A percentile compares a stretch with the other conserved stretches of the same genome.
Evolutionary conservation across 1,140 invertebrate species (phyloP).

Genomic region (Sycophaga agraensis): DNA sequence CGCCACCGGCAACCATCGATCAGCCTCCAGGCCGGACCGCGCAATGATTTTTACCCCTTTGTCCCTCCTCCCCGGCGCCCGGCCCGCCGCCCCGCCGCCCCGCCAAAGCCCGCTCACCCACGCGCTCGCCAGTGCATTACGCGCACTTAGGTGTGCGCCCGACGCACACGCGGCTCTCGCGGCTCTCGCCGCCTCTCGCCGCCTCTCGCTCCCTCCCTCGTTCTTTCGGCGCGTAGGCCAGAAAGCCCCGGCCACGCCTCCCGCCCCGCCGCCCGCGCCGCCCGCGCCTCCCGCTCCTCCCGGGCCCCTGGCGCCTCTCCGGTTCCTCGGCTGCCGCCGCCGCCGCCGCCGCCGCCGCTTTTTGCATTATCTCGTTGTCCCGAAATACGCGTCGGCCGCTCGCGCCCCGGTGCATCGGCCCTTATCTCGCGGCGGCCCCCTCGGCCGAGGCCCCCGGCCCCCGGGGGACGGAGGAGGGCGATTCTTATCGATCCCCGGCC

Average conservation of each 20-base stretch:
- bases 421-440: conserved; percentile 15
- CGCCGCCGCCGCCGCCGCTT: conserved; percentile 38
- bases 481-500: conserved; percentile 25
- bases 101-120: conserved; percentile 30
- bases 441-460: background rate
- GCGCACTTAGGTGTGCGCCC: conserved; percentile 35
- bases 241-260: conserved; percentile 50
- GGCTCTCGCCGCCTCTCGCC: conserved; percentile 14
- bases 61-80: conserved; percentile 50
- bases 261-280: conserved; percentile 36
- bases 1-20: conserved; percentile 57
- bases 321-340: conserved; percentile 35
- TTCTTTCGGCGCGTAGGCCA: conserved; percentile 31
- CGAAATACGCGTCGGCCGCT: conserved; percentile 39
- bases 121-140: conserved; percentile 36
- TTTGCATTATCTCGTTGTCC: conserved; percentile 57
- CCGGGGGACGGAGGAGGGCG: background rate
- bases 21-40: conserved; percentile 58
- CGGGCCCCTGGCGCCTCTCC: no score
- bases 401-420: conserved; percentile 21
- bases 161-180: background rate
- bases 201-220: conserved; percentile 21
- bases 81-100: conserved; percentile 32
- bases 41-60: conserved; percentile 61
- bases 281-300: conserved; percentile 32